Percentiles rank a stretch among this genome's conserved stretches.
Evolutionary conservation across 2,797 vertebrate species (phyloP).

Genomic region (Ctenosaura bakeri): DNA sequence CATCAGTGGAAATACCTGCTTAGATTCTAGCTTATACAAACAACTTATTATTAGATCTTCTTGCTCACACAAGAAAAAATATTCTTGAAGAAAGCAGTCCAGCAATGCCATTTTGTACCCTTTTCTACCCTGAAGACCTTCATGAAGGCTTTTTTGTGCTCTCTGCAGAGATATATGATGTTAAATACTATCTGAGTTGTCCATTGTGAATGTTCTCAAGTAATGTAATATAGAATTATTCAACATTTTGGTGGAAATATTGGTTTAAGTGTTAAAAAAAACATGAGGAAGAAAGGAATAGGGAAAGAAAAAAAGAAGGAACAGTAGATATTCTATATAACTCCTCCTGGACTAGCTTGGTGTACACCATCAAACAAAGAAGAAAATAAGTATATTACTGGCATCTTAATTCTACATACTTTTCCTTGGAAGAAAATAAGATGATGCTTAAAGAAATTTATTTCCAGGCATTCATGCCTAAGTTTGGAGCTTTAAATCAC

Average conservation of each 20-base stretch:
- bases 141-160: slow-evolving; percentile 4
- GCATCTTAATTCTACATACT: not conserved
- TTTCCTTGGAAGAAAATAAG: not conserved
- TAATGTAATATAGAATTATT: not conserved
- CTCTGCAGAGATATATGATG: not conserved
- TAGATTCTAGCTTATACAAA: not conserved
- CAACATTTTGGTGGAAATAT: not conserved
- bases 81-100: not conserved
- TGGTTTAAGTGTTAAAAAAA: slow-evolving; percentile 23
- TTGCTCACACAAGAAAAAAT: not conserved
- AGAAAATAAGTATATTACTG: not conserved
- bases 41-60: not conserved
- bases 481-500: not conserved
- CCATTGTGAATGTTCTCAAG: slow-evolving; percentile 1
- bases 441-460: not conserved
- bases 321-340: not conserved
- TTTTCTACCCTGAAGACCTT: not conserved
- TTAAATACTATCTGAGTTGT: not conserved
- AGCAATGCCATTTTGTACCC: not conserved
- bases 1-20: too few relatives aligned
- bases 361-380: not conserved
- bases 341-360: not conserved
- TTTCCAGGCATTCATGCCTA: slow-evolving; percentile 2
- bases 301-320: not conserved
- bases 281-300: not conserved